Evolutionary conservation across 92 coral and sea anemone genomes (phyloP).

Genomic region (Umimayanthus chanpuru): DNA sequence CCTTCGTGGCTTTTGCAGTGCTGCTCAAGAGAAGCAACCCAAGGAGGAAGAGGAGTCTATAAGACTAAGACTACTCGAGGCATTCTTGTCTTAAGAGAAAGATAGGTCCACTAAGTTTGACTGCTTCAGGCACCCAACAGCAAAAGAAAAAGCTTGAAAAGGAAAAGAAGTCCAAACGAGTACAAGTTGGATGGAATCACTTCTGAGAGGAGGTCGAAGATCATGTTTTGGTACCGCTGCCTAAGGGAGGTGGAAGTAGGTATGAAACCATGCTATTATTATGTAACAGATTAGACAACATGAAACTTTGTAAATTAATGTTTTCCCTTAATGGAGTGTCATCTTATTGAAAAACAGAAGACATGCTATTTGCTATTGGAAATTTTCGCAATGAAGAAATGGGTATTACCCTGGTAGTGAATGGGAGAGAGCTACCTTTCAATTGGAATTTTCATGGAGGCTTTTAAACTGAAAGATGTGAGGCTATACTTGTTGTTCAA

Average conservation of each 20-base stretch:
- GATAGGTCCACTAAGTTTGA: conserved; percentile 45
- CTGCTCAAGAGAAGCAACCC: conserved; percentile 53
- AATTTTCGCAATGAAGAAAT: conserved; percentile 65
- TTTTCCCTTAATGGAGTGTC: conserved; percentile 70
- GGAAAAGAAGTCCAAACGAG: conserved; percentile 48
- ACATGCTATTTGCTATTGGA: conserved; percentile 64
- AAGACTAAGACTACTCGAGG: conserved; percentile 65
- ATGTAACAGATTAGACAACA: conserved; percentile 51
- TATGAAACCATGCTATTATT: background rate
- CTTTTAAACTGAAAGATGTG: conserved; percentile 11
- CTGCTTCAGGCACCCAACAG: background rate
- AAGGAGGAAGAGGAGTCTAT: conserved; percentile 55
- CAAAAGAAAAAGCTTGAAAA: background rate
- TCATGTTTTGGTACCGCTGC: conserved; percentile 16
- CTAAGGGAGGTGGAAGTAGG: conserved; percentile 47
- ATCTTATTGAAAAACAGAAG: conserved; percentile 58
- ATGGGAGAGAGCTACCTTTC: conserved; percentile 64
- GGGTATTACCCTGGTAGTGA: conserved; percentile 59
- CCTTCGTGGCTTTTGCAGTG: conserved; percentile 73
- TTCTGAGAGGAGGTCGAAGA: conserved; percentile 10
- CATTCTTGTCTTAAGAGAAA: conserved; percentile 63
- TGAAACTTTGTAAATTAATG: conserved; percentile 47
- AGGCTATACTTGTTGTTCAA: conserved; percentile 20
- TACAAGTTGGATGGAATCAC: conserved; percentile 64
- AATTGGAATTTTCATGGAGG: conserved; percentile 28